Evolutionary conservation across 2,797 vertebrate species (phyloP).

Genomic region (Siniperca scherzeri): DNA sequence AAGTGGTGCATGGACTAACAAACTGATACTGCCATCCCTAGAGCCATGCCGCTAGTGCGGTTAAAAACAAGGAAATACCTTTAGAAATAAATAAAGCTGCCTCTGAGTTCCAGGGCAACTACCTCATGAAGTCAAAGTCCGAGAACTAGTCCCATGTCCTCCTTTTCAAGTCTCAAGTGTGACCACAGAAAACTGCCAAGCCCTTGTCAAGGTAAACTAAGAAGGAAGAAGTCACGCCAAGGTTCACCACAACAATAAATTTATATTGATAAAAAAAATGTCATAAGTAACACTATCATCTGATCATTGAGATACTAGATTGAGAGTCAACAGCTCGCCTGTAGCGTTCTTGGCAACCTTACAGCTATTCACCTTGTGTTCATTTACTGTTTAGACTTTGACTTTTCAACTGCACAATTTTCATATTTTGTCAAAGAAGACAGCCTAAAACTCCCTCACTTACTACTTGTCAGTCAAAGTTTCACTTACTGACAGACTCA

Average conservation of each 20-base stretch:
- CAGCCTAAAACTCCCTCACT: not conserved
- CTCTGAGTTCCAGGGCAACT: conserved; percentile 4
- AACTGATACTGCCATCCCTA: not conserved
- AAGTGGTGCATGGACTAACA: not conserved
- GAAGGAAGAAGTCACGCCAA: not conserved
- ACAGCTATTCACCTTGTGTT: not conserved
- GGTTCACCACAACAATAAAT: not conserved
- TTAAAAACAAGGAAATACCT: not conserved
- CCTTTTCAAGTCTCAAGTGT: conserved; percentile 6
- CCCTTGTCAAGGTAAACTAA: conserved; percentile 5
- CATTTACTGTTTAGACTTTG: conserved; percentile 14
- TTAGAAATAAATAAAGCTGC: not conserved
- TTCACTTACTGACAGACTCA: conserved; percentile 27
- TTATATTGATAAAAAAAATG: conserved; percentile 3
- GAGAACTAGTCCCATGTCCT: not conserved
- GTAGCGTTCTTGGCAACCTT: not conserved
- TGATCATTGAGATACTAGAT: conserved; percentile 6
- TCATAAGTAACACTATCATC: not conserved
- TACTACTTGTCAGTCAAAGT: conserved; percentile 8
- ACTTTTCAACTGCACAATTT: not conserved
- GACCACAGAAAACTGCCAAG: conserved; percentile 1
- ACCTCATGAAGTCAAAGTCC: not conserved
- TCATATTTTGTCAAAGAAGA: conserved; percentile 18
- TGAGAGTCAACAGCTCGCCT: not conserved
- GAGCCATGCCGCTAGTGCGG: no score